Conservation (phyloP, 2,113 vertebrate species). For the Megatriorchis doriae region DNA sequence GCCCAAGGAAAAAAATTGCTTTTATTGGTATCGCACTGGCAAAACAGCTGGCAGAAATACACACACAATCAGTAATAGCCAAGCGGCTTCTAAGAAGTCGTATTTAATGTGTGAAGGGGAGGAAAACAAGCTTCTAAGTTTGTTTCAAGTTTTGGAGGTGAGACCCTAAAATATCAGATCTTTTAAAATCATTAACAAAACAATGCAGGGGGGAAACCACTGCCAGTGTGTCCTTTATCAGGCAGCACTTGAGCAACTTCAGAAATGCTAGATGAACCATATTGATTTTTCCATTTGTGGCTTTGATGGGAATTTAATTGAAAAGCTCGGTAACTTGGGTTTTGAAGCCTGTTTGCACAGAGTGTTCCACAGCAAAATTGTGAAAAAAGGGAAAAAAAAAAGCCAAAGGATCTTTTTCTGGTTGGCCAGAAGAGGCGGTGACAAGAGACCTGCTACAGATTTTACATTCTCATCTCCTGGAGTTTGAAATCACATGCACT, state of each 20-base stretch:
- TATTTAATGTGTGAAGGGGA: not conserved
- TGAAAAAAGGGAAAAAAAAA: not conserved
- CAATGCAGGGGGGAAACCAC: fast-evolving
- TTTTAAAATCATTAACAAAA: not conserved
- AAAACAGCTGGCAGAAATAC: not conserved
- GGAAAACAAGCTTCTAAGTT: not conserved
- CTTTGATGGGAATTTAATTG: slow-evolving; percentile 14
- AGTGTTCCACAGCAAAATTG: not conserved
- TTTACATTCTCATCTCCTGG: not conserved
- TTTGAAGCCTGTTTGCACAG: not conserved
- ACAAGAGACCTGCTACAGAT: not conserved
- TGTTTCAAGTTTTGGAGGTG: not conserved
- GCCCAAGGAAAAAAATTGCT: not conserved
- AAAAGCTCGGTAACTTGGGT: not conserved
- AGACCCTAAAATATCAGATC: not conserved
- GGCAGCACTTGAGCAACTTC: not conserved
- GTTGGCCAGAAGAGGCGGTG: not conserved
- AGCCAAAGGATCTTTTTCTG: not conserved
- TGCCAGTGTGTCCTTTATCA: not conserved
- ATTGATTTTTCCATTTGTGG: slow-evolving; percentile 10
- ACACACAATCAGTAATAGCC: not conserved
- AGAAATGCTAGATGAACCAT: not conserved
- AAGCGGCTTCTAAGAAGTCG: not conserved
- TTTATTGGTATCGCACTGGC: not conserved
- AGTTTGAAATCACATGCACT: not conserved